A percentile compares a stretch with the other conserved stretches of the same genome.
Evolutionary conservation across 1,140 invertebrate genomes (phyloP).

Genomic region (Lepidurus arcticus): DNA sequence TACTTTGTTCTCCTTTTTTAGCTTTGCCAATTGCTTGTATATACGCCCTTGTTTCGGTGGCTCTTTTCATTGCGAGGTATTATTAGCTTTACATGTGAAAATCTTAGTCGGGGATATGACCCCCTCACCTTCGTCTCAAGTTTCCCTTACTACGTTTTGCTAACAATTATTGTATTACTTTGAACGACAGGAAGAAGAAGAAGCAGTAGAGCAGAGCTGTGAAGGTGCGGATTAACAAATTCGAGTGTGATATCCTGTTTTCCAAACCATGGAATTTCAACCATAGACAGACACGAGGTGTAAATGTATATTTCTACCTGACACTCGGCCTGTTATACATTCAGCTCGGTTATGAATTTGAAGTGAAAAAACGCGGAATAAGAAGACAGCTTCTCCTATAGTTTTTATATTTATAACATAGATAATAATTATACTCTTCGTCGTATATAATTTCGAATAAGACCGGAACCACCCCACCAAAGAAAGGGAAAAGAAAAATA

Average conservation of each 20-base stretch:
- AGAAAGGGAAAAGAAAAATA: too few species aligned
- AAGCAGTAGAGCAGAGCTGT: neutral
- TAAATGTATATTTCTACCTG: conserved; percentile 18
- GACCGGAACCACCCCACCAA: too few species aligned
- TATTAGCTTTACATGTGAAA: too few species aligned
- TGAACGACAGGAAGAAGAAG: neutral
- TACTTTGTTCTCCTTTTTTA: too few species aligned
- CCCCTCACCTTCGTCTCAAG: neutral
- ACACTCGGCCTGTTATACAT: neutral
- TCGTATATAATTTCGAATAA: neutral
- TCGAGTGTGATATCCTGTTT: conserved; percentile 12
- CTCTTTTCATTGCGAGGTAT: too few species aligned
- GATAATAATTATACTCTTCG: neutral
- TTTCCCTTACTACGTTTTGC: neutral
- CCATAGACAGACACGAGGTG: neutral
- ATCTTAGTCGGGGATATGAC: too few species aligned
- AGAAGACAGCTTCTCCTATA: neutral
- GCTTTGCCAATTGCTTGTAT: too few species aligned
- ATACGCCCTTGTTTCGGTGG: too few species aligned
- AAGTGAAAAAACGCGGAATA: neutral
- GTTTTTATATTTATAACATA: neutral
- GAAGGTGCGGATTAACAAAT: conserved; percentile 13
- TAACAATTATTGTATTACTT: neutral
- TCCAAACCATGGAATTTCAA: neutral
- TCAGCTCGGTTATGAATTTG: neutral